A percentile compares a stretch with the other conserved stretches of the same genome.
Conservation (phyloP, 1,140 invertebrate genomes). For the Tetramorium simillimum region DNA sequence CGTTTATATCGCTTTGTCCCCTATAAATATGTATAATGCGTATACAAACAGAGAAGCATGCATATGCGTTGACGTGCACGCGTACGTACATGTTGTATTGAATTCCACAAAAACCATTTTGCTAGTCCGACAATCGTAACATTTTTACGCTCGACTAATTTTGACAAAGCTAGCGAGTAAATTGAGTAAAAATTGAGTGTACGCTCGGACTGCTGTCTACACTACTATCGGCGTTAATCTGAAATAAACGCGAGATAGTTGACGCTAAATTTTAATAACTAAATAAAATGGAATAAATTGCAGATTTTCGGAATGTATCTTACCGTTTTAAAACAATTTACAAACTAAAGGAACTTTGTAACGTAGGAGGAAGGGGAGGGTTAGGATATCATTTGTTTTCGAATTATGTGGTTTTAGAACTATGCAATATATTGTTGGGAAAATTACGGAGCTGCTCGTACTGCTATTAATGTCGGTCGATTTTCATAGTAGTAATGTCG, state of each 20-base stretch:
- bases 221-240: neutral
- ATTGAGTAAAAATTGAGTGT: slow-evolving; percentile 32
- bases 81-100: slow-evolving; percentile 22
- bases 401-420: neutral
- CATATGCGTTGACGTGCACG: slow-evolving; percentile 14
- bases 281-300: neutral
- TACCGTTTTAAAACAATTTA: neutral
- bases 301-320: neutral
- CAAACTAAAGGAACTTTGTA: neutral
- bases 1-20: slow-evolving; percentile 44
- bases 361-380: too few relatives aligned
- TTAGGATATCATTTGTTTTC: slow-evolving; percentile 1
- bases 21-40: slow-evolving; percentile 75
- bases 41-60: slow-evolving; percentile 2
- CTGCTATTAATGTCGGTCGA: neutral
- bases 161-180: slow-evolving; percentile 57
- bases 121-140: slow-evolving; percentile 61
- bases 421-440: neutral
- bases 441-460: neutral
- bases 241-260: neutral
- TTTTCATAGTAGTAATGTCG: slow-evolving; percentile 3
- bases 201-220: neutral
- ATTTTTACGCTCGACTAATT: slow-evolving; percentile 51
- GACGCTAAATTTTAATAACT: neutral
- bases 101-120: slow-evolving; percentile 56